Percentiles rank a stretch among this genome's conserved stretches.
These are phyloP conservation scores for Ischnus inquisitorius DNA, from an alignment of 2,888 invertebrate species.

Conservation along the genomic window DNA sequence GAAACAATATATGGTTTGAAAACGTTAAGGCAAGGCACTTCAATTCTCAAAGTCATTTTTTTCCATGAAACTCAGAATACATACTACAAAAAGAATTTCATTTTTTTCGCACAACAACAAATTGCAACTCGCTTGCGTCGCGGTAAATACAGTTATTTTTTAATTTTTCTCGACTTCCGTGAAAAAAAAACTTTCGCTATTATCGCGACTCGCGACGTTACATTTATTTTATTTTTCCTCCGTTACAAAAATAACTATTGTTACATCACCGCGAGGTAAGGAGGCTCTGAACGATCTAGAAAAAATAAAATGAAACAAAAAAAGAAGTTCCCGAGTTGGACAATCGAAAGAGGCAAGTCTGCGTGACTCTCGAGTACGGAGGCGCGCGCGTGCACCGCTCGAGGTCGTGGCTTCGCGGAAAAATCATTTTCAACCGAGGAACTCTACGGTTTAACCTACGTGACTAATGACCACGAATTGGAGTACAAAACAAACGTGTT, in stretches of 20 bases:
- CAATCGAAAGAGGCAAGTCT: conserved; percentile 7
- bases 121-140: background rate
- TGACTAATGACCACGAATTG: conserved; percentile 41
- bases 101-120: background rate
- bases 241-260: conserved; percentile 9
- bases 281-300: no score
- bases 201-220: background rate
- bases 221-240: background rate
- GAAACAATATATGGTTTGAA: no score
- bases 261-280: background rate
- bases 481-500: conserved; percentile 17
- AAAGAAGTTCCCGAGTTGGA: conserved; percentile 1
- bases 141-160: background rate
- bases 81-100: background rate
- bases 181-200: conserved; percentile 6
- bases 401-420: conserved; percentile 17
- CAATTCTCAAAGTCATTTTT: no score
- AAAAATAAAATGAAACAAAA: no score
- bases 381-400: conserved; percentile 4
- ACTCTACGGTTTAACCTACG: background rate
- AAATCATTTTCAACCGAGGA: conserved; percentile 40
- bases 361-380: conserved; percentile 28
- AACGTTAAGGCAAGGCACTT: no score
- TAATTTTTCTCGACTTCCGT: background rate
- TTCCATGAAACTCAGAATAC: no score